Percentiles rank a stretch among this genome's conserved stretches.
Evolutionary conservation across 1,140 invertebrate genomes (phyloP).

Genomic region (Halesus radiatus): DNA sequence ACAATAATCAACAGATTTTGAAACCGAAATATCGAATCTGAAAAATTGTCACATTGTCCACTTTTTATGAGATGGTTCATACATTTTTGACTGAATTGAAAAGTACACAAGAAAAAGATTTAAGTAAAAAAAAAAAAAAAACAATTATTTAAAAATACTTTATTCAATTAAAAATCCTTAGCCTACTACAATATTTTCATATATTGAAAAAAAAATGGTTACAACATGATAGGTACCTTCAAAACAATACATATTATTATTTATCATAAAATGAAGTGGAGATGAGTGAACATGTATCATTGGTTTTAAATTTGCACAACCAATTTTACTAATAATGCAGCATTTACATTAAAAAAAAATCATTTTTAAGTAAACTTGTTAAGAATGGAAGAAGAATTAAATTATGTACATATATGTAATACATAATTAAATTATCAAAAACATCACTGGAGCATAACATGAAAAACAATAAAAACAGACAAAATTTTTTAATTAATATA

Average conservation of each 20-base stretch:
- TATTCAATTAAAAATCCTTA: conserved; percentile 28
- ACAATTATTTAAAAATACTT: conserved; percentile 13
- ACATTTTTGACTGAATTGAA: too few relatives aligned
- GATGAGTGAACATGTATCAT: too few relatives aligned
- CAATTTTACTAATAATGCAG: neutral
- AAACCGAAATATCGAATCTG: too few relatives aligned
- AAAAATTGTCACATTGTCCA: too few relatives aligned
- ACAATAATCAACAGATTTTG: too few relatives aligned
- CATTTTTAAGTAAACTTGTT: conserved; percentile 18
- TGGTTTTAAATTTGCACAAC: neutral
- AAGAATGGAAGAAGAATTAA: neutral
- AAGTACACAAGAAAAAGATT: too few relatives aligned
- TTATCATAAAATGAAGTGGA: neutral
- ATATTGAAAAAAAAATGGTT: neutral
- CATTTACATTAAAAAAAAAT: conserved; percentile 3
- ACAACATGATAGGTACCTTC: too few relatives aligned
- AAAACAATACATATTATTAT: too few relatives aligned
- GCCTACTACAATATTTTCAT: neutral
- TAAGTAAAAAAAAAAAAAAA: neutral
- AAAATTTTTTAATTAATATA: neutral
- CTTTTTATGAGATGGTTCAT: too few relatives aligned
- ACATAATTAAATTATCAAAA: too few relatives aligned
- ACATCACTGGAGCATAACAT: conserved; percentile 1
- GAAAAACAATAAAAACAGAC: neutral
- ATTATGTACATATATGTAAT: too few relatives aligned